phyloP scores from a whole-genome alignment of 2,113 vertebrate species.

The Alaudala cheleensis region DNA sequence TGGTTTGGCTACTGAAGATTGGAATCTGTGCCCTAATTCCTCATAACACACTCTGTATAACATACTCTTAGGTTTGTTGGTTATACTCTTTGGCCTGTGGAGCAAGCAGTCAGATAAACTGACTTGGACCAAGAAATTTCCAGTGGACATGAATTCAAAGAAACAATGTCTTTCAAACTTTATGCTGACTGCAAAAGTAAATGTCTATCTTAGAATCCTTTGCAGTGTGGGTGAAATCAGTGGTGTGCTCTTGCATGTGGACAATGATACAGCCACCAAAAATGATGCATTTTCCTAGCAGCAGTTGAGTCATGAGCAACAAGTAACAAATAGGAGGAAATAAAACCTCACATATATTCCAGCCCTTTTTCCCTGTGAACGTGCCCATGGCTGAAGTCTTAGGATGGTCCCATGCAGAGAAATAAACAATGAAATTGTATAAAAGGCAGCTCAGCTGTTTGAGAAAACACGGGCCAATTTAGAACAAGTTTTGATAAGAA shows the following conservation, averaged over 20 bases:
- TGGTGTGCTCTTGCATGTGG: neutral
- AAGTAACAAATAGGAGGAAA: neutral
- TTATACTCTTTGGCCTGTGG: neutral
- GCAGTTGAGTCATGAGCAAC: neutral
- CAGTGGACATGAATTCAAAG: neutral
- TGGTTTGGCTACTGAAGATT: neutral
- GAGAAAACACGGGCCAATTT: neutral
- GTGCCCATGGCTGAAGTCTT: neutral
- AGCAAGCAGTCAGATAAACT: neutral
- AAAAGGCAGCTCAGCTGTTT: neutral
- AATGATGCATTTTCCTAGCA: neutral
- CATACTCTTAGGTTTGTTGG: neutral
- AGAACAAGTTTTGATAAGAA: neutral
- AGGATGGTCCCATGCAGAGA: neutral
- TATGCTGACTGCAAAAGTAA: neutral
- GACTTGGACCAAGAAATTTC: neutral
- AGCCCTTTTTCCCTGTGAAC: neutral
- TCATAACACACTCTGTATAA: neutral
- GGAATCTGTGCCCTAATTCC: neutral
- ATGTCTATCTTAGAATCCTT: neutral
- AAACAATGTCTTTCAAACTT: neutral
- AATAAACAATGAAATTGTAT: neutral
- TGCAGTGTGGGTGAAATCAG: neutral
- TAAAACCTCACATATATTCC: neutral
- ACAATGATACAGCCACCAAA: neutral